Conservation (phyloP, 2,113 vertebrate genomes). For the Heliornis fulica region DNA sequence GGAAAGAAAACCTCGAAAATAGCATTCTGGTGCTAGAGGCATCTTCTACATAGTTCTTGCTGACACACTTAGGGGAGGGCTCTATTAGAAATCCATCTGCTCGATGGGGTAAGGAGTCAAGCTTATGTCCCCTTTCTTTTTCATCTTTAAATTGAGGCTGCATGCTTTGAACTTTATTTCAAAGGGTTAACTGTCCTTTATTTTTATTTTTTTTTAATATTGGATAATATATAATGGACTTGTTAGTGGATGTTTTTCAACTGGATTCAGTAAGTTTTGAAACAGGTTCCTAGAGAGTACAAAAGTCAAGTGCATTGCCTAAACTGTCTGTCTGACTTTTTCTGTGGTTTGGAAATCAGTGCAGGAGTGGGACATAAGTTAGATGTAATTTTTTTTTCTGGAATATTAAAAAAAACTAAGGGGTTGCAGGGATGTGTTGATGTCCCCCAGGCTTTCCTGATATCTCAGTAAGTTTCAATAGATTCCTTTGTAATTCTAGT, state of each 20-base stretch:
- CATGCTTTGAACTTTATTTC: background rate
- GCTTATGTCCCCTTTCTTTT: background rate
- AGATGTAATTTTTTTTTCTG: background rate
- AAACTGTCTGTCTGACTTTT: background rate
- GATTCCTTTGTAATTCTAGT: background rate
- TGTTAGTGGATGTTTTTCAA: background rate
- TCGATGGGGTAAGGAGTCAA: background rate
- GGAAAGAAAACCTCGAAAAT: background rate
- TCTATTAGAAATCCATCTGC: background rate
- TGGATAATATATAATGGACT: background rate
- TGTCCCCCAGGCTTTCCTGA: background rate
- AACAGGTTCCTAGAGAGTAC: background rate
- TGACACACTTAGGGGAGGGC: rapidly evolving
- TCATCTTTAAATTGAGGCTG: background rate
- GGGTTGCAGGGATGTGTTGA: background rate
- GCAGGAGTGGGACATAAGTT: background rate
- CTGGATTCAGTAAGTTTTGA: background rate
- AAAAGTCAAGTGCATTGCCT: background rate
- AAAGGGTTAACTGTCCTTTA: background rate
- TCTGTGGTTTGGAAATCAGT: background rate
- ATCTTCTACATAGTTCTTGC: background rate
- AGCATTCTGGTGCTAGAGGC: background rate
- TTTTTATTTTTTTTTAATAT: background rate
- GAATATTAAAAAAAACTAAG: background rate
- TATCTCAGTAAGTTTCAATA: background rate